Evolutionary conservation across 2,797 vertebrate genomes (phyloP).

Genomic region (Podargus strigoides): DNA sequence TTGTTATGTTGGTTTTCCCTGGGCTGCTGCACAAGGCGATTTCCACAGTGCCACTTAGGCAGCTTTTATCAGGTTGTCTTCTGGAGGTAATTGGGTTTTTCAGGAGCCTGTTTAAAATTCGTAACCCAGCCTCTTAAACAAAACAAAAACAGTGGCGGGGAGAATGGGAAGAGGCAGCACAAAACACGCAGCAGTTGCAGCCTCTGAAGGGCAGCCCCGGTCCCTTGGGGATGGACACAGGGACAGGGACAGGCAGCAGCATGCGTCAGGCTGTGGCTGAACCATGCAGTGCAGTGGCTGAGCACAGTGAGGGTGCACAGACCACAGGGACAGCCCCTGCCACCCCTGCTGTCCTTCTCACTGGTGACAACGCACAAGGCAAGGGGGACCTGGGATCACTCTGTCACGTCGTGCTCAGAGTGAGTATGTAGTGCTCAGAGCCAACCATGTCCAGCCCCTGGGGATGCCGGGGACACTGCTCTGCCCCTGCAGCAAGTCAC

Average conservation of each 20-base stretch:
- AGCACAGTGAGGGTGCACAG: background rate
- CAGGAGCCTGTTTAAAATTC: constrained; percentile 55
- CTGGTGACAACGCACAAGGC: accelerated
- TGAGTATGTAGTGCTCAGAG: background rate
- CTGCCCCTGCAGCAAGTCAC: background rate
- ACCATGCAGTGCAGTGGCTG: background rate
- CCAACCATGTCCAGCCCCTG: background rate
- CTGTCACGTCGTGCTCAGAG: accelerated
- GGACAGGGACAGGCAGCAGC: background rate
- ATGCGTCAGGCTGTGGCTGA: background rate
- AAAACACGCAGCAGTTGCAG: constrained; percentile 43
- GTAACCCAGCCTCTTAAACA: constrained; percentile 52
- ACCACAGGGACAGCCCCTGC: background rate
- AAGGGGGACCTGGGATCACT: background rate
- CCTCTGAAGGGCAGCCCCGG: background rate
- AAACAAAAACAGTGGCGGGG: constrained; percentile 34
- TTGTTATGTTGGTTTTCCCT: constrained; percentile 63
- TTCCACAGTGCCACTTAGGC: constrained; percentile 57
- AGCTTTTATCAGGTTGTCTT: constrained; percentile 60
- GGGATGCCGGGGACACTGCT: accelerated
- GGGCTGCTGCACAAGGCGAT: constrained; percentile 38
- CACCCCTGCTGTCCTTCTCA: background rate
- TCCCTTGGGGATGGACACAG: background rate
- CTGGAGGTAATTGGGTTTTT: constrained; percentile 64
- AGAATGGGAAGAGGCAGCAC: constrained; percentile 35